phyloP scores from a whole-genome alignment of 2,888 invertebrate genomes.

The Plusia festucae region DNA sequence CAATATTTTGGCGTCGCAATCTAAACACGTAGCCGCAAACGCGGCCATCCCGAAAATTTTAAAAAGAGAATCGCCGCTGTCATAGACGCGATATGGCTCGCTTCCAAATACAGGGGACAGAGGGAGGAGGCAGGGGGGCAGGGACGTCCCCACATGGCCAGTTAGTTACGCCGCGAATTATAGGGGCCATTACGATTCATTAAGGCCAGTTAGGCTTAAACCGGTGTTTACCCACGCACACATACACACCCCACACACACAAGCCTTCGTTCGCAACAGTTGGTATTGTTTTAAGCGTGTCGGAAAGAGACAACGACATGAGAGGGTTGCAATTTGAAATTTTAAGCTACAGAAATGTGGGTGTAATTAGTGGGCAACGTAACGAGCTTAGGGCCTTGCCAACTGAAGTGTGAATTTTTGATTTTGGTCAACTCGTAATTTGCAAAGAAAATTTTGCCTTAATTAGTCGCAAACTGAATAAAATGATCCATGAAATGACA shows the following conservation, averaged over 20 bases:
- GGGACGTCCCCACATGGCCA: conserved; percentile 85
- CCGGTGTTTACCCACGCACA: conserved; percentile 89
- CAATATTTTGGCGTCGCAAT: conserved; percentile 68
- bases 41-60: conserved; percentile 82
- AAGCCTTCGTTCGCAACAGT: conserved; percentile 75
- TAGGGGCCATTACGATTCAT: conserved; percentile 90
- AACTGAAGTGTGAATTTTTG: conserved; percentile 78
- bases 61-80: conserved; percentile 86
- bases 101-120: conserved; percentile 78
- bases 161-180: conserved; percentile 90
- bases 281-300: conserved; percentile 77
- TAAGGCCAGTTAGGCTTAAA: conserved; percentile 90
- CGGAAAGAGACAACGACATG: conserved; percentile 67
- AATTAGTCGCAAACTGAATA: neutral
- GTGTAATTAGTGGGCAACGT: conserved; percentile 83
- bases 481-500: too few species aligned
- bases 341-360: conserved; percentile 83
- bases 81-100: conserved; percentile 87
- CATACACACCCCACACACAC: conserved; percentile 67
- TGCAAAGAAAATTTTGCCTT: conserved; percentile 6
- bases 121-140: conserved; percentile 59
- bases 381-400: conserved; percentile 81
- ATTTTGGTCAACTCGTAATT: conserved; percentile 59
- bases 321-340: conserved; percentile 79
- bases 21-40: conserved; percentile 85